Evolutionary conservation across 92 coral and sea anemone species (phyloP), one percentile per base, ranked within the genome.

Genomic region (Siderastrea radians): DNA sequence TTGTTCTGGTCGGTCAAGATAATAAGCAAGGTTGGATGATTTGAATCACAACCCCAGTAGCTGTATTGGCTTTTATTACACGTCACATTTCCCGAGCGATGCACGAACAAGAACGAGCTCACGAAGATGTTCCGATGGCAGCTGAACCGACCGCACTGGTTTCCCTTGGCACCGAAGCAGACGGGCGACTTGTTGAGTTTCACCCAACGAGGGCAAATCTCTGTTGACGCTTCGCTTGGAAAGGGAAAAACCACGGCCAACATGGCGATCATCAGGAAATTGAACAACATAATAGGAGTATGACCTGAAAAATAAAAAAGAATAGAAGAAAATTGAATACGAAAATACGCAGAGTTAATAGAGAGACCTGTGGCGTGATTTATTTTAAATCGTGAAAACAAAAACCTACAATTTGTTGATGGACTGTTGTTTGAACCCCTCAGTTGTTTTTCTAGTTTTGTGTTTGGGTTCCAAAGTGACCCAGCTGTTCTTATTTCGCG

Each of bases 81-180:
- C 47, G 87, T 2, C 6, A 82, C 86, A 3, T 13, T 57, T 70
- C 86, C 78, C 55, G 78, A 43, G 79, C 79, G 86, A 50, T 82
- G 79, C 57, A 70, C 79, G 70, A 82, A 58, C 86, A 82, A 70
- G 86, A 70, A 82, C 69, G 64, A 59, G 68, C 79, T 72, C 68
- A 82, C 86, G 79, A 71, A 82, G 69, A 82, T 72, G 59, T 71
- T 81, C 49, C 55, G 64, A 16, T 26, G 38, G 66, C 1, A 60
- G 57, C 55, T 14, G 45, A 82, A 82, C 8, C 12, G 6, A 2
- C 84, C 84, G 75, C 14, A 80, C 49, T 49, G 26, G 52, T 71
- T 71, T 46, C 48, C 78, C 48, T 44, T 57, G 47, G 86, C 78
- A 5, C 86, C 79, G 38, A 71, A 82, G 69, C 78, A 82, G 60